Percentiles rank a stretch among this genome's conserved stretches.
phyloP scores from a whole-genome alignment of 2,113 vertebrate genomes.

The Pagrus major region DNA sequence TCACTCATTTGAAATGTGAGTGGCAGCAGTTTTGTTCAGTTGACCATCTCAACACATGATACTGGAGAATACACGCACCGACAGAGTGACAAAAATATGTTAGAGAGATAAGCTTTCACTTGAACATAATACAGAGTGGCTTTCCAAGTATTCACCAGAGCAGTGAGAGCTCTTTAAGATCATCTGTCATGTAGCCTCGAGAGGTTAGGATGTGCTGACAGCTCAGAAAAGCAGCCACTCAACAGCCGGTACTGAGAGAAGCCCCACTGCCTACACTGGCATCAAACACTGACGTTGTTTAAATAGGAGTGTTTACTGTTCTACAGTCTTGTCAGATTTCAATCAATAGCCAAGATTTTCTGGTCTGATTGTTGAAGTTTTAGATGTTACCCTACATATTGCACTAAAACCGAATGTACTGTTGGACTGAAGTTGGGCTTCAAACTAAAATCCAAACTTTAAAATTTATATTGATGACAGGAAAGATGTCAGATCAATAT shows the following conservation, averaged over 20 bases:
- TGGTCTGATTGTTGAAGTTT: background rate
- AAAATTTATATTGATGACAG: conserved; percentile 20
- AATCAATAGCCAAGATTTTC: background rate
- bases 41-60: conserved; percentile 3
- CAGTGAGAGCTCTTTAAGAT: conserved; percentile 48
- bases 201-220: conserved; percentile 33
- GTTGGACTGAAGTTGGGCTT: background rate
- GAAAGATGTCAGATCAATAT: conserved; percentile 25
- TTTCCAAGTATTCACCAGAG: conserved; percentile 35
- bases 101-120: conserved; percentile 35
- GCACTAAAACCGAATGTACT: background rate
- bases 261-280: background rate
- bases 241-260: conserved; percentile 16
- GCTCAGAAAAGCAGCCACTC: conserved; percentile 36
- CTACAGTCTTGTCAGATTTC: background rate
- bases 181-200: conserved; percentile 42
- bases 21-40: background rate
- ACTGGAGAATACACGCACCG: background rate
- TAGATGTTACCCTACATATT: background rate
- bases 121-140: conserved; percentile 32
- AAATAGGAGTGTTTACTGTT: conserved; percentile 18
- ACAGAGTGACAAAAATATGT: conserved; percentile 27
- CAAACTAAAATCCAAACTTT: conserved; percentile 1
- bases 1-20: no score
- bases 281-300: conserved; percentile 18